Percentiles rank a stretch among this genome's conserved stretches.
These are phyloP conservation scores for Achlya flavicornis DNA, from an alignment of 2,888 invertebrate genomes.

Conservation along the genomic window DNA sequence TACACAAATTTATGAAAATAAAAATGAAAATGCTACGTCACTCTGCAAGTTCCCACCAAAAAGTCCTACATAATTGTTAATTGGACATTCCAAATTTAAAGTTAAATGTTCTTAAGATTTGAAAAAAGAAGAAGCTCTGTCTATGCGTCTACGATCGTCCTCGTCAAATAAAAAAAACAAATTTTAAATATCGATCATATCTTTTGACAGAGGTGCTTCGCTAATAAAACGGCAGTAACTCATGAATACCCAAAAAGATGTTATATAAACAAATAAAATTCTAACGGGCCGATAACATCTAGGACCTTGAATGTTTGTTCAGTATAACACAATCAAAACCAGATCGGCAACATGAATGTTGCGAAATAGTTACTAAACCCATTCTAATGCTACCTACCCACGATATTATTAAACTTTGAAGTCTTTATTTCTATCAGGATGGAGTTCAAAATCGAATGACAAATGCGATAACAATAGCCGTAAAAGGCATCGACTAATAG, in stretches of 20 bases:
- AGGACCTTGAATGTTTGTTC: conserved; percentile 54
- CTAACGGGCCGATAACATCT: conserved; percentile 52
- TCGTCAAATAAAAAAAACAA: not conserved
- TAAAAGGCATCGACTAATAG: conserved; percentile 4
- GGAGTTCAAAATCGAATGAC: not conserved
- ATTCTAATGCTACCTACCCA: conserved; percentile 30
- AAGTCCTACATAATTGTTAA: too few species aligned
- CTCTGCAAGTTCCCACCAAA: too few species aligned
- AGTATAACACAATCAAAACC: conserved; percentile 52
- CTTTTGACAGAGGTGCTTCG: not conserved
- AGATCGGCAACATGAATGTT: conserved; percentile 57
- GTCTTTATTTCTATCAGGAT: not conserved
- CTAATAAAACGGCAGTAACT: not conserved
- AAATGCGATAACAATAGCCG: not conserved
- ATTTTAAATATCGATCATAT: not conserved
- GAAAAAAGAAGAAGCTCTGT: too few species aligned
- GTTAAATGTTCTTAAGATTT: too few species aligned
- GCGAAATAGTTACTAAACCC: conserved; percentile 39
- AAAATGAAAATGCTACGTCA: too few species aligned
- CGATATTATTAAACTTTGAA: not conserved
- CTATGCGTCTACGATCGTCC: too few species aligned
- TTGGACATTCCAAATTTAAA: too few species aligned
- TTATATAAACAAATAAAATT: conserved; percentile 29
- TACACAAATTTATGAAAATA: too few species aligned
- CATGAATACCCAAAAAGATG: not conserved